Evolutionary conservation across 1,140 invertebrate genomes (phyloP), one percentile per base, ranked within the genome.

Genomic region (Stegodyphus dumicola): DNA sequence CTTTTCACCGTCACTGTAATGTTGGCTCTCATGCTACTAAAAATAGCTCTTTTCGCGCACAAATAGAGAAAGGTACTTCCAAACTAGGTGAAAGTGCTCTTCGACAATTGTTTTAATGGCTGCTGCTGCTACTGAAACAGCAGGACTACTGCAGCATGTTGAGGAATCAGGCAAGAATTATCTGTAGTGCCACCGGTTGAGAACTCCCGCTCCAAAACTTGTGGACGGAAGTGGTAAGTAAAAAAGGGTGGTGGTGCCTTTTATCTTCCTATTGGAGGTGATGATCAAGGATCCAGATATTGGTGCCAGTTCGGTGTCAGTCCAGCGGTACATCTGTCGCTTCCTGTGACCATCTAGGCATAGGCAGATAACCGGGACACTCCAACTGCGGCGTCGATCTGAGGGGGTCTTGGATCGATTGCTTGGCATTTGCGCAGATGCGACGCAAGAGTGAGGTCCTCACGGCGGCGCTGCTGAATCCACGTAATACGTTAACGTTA

Each of bases 31-130:
- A 48, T 52, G 52, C 18, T 69, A 13, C 77, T 79, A 79, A 70
- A 79, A 79, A 79, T 79, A 79, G 77, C 77, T 52, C 77, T 70
- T 66, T 69, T 79, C 77, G 77, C 66, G 33, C 33, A 33, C 3
- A 33, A 81, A 81, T 81, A 81, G 78, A 71, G 54, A 64, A 65
- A 81, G 78, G 69, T 73, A 48, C 53, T 81, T 73, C 17, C 77
- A 13, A 78, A 78, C 77, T 69, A 65, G 65, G 77, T 56, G 77
- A 78, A 78, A 78, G 77, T 78, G 77, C 74, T 56, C 53, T 81
- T 65, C 70, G 49, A 81, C 69, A 73, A 73, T 81, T 81, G 69
- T 48, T 48, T 81, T 53, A 81, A 81, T 81, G 78, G 78, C 78
- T 73, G 67, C 78, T 73, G 53, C 78, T 13, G 56, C 60, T 33